Evolutionary conservation across 2,888 invertebrate species (phyloP), one percentile per base, ranked within the genome.

Genomic region (Saturnia japonica): DNA sequence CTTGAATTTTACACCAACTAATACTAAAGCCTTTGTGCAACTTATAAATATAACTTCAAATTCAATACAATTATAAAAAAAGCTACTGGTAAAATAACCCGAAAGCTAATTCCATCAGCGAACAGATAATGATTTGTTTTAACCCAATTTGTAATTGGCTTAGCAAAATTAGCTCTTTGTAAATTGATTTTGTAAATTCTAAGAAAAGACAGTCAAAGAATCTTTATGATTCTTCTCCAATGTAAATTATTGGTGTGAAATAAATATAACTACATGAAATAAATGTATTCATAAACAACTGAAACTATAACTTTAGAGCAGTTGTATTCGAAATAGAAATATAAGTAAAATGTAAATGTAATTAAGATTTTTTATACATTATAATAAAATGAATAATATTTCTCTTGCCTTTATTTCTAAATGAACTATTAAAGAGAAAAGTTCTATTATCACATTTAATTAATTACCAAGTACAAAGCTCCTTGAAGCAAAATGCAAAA

Each of bases 301-400:
- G 22, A 54, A 54, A 11, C 9, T 54, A n/a, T 22, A 60, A 57
- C 22, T 25, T 11, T 57, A 57, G 7, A 14, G 14, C 4, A 60
- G 57, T 60, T 60, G 14, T 28, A 28, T 60, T 60, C 14, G 6
- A 60, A 60, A 60, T 40, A 64, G n/a, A 64, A 62, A 34, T 28
- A 40, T 40, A 40, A 64, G 40, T 64, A 2, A n/a, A 64, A 40
- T 19, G 62, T 62, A 62, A 70, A 45, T 28, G 12, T 28, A 62
- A 72, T 47, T n/a, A 68, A 34, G 70, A 62, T 19, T 66, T 69
- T 76, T 78, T 75, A n/a, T 72, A 70, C 70, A 42, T 77, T 75
- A 42, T 70, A 71, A 84, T 83, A 83, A 85, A 84, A 79, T 74
- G 70, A 70, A 78, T 79, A 76, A 77, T 54, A 40, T 71, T 66